Conservation (phyloP, 2,888 invertebrate species). For the Lottia scabra region DNA sequence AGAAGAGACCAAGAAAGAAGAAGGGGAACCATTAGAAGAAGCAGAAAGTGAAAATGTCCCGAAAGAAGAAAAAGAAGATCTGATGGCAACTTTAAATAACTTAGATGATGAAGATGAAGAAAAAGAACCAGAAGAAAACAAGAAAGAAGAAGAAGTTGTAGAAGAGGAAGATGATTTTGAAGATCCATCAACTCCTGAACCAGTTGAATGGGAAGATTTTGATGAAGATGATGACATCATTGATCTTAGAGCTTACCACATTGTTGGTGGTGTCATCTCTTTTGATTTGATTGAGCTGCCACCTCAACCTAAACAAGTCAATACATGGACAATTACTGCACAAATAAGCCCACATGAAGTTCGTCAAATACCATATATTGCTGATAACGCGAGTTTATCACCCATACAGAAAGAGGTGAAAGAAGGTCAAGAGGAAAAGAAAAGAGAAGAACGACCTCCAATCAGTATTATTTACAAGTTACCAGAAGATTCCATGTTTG, state of each 20-base stretch:
- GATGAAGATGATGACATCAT: constrained; percentile 67
- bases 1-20: constrained; percentile 37
- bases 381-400: constrained; percentile 44
- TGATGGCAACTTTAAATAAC: constrained; percentile 45
- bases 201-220: constrained; percentile 66
- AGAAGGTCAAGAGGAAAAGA: constrained; percentile 41
- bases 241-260: constrained; percentile 63
- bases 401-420: constrained; percentile 37
- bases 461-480: constrained; percentile 54
- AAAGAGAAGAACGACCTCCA: constrained; percentile 60
- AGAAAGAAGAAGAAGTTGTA: constrained; percentile 49
- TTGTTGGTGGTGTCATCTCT: constrained; percentile 65
- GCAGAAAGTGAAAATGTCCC: constrained; percentile 31
- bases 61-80: constrained; percentile 38
- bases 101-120: constrained; percentile 46
- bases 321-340: constrained; percentile 64
- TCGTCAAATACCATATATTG: constrained; percentile 55
- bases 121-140: constrained; percentile 45
- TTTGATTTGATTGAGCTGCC: constrained; percentile 65
- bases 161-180: constrained; percentile 57
- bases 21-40: constrained; percentile 39
- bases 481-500: constrained; percentile 62
- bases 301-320: constrained; percentile 66
- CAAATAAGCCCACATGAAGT: constrained; percentile 62
- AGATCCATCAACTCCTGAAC: constrained; percentile 64